phyloP scores from a whole-genome alignment of 2,888 invertebrate species.

The Kryphioiulus occultus region DNA sequence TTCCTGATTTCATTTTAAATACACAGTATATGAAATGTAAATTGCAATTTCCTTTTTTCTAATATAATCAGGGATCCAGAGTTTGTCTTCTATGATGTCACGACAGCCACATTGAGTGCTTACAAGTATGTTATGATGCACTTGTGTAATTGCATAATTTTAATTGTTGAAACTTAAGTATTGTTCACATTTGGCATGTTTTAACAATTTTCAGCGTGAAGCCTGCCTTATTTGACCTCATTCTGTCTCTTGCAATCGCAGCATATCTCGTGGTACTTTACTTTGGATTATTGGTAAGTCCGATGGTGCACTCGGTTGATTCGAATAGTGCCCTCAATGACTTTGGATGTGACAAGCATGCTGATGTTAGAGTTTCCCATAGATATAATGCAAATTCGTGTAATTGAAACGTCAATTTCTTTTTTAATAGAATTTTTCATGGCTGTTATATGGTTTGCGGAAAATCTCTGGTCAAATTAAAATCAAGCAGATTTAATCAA shows the following conservation, averaged over 20 bases:
- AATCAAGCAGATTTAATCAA: constrained; percentile 46
- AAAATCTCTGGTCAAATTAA: constrained; percentile 44
- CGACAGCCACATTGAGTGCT: constrained; percentile 79
- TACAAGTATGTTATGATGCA: constrained; percentile 74
- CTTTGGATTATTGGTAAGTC: constrained; percentile 68
- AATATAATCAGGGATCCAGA: constrained; percentile 79
- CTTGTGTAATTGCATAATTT: neutral
- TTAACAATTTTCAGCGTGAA: constrained; percentile 78
- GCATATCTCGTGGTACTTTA: constrained; percentile 87
- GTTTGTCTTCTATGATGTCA: constrained; percentile 86
- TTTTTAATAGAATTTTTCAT: constrained; percentile 46
- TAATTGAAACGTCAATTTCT: neutral
- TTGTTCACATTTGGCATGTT: neutral
- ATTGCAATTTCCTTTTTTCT: neutral
- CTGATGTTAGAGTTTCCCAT: neutral
- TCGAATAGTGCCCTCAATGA: no score
- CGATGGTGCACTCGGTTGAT: no score
- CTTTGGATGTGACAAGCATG: no score
- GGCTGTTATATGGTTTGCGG: neutral
- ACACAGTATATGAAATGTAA: constrained; percentile 46
- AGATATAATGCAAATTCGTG: neutral
- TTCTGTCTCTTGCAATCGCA: constrained; percentile 85
- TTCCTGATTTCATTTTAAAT: constrained; percentile 51
- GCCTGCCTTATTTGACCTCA: constrained; percentile 96
- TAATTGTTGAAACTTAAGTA: neutral